Evolutionary conservation across 2,113 vertebrate genomes (phyloP).

Genomic region (Anser cygnoides): DNA sequence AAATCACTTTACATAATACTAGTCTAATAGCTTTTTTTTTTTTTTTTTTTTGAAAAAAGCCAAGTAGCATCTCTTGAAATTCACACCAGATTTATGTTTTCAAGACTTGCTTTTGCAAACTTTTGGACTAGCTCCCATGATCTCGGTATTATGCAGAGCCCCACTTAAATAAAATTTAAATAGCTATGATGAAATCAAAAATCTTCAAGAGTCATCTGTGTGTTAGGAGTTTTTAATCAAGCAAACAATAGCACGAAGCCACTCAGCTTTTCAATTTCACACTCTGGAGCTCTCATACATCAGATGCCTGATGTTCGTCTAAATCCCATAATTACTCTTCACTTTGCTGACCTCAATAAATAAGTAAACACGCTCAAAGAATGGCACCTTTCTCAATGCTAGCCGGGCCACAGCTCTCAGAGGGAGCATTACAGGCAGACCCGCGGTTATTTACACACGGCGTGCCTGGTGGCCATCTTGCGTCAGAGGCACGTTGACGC

Average conservation of each 20-base stretch:
- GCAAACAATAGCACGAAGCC: slow-evolving; percentile 61
- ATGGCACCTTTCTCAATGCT: slow-evolving; percentile 15
- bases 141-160: not conserved
- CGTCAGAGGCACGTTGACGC: not conserved
- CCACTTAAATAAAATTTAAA: slow-evolving; percentile 21
- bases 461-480: slow-evolving; percentile 40
- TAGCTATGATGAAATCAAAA: not conserved
- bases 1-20: not conserved
- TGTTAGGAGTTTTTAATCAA: slow-evolving; percentile 37
- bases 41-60: not conserved
- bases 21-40: not conserved
- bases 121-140: not conserved
- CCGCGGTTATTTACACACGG: slow-evolving; percentile 24
- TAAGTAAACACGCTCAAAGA: slow-evolving; percentile 63
- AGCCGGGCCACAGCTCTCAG: not conserved
- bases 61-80: not conserved
- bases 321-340: slow-evolving; percentile 54
- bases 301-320: slow-evolving; percentile 59
- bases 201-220: not conserved
- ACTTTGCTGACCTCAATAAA: slow-evolving; percentile 61
- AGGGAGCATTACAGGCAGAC: slow-evolving; percentile 8
- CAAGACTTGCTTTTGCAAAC: not conserved
- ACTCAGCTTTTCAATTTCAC: slow-evolving; percentile 76
- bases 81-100: not conserved
- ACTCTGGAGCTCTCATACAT: slow-evolving; percentile 60